phyloP scores from a whole-genome alignment of 2,797 vertebrate genomes.

The Sitta carolinensis region DNA sequence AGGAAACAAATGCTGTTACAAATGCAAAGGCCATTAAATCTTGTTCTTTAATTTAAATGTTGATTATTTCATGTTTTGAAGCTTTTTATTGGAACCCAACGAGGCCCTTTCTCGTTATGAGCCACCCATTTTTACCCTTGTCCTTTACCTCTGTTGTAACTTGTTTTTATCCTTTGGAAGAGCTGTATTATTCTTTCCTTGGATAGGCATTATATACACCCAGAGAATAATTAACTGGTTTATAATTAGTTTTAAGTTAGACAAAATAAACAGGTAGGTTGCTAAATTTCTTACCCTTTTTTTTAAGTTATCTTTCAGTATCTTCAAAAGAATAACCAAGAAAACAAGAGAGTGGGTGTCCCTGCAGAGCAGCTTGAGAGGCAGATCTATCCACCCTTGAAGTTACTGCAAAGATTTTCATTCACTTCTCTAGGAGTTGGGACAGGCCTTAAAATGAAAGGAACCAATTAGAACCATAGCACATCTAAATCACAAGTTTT shows the following conservation, averaged over 20 bases:
- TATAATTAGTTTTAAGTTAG: background rate
- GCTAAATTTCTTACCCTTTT: background rate
- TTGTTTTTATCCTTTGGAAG: background rate
- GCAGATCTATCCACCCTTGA: background rate
- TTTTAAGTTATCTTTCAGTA: background rate
- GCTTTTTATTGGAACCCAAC: background rate
- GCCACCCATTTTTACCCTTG: background rate
- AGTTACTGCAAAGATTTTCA: background rate
- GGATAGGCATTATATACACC: background rate
- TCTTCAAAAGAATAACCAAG: background rate
- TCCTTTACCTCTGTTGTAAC: background rate
- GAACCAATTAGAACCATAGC: background rate
- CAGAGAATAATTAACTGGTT: background rate
- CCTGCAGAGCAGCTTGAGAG: background rate
- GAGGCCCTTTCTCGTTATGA: background rate
- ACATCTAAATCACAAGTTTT: background rate
- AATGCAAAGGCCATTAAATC: background rate
- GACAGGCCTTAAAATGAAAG: slow-evolving; percentile 1
- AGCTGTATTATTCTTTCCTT: background rate
- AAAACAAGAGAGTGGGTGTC: background rate
- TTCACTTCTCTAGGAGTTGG: background rate
- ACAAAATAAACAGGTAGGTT: background rate
- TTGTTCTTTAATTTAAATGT: background rate
- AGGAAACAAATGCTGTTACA: background rate
- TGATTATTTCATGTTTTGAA: background rate